Base-by-base conservation (phyloP, 2,113 vertebrate species). In the Gnathonemus longibarbis region DNA sequence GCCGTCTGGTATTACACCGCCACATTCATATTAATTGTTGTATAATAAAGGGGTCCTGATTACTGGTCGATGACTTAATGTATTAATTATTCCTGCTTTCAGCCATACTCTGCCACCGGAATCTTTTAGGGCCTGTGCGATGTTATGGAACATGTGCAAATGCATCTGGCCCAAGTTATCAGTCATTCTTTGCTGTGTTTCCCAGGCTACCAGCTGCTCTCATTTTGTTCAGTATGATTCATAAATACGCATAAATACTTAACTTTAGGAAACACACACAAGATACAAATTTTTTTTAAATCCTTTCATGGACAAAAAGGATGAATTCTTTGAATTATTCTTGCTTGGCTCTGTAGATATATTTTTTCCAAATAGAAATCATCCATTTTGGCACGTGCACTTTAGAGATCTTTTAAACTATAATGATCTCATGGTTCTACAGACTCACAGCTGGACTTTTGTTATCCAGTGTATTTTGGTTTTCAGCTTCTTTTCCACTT, bases 361-460 rank as follows among this genome's bases (percentile, higher is more conserved):
- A 88, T 56, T 56, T 39, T 88, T 93, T 93, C 92, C 91, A 93
- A 91, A 92, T 92, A 92, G 91, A 92, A 93, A 93, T 92, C 90
- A 88, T 87, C 89, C 91, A 91, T 91, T 93, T 91, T 92, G 89
- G 91, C 91, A 91, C 91, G 89, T 92, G 91, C 80, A 86, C 84
- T 90, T 90, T 90, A 88, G 56, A 89, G 89, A 92, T 91, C 92
- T 92, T 92, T 92, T 91, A 91, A 90, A 91, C 90, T 92, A 92
- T 91, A 91, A 88, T 91, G 90, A 90, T 91, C 77, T 80, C 86
- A 88, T 84, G 90, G 90, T 92, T 92, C 90, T 91, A 91, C 89
- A 91, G 92, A 89, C 90, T 91, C 92, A 93, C 93, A 94, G 93
- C 92, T 94, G 93, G 93, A 93, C 92, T 92, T 93, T 93, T 93